Percentiles rank a stretch among this genome's conserved stretches.
These are phyloP conservation scores for Sinosuthora webbiana DNA, from an alignment of 2,113 vertebrate species.

Conservation along the genomic window DNA sequence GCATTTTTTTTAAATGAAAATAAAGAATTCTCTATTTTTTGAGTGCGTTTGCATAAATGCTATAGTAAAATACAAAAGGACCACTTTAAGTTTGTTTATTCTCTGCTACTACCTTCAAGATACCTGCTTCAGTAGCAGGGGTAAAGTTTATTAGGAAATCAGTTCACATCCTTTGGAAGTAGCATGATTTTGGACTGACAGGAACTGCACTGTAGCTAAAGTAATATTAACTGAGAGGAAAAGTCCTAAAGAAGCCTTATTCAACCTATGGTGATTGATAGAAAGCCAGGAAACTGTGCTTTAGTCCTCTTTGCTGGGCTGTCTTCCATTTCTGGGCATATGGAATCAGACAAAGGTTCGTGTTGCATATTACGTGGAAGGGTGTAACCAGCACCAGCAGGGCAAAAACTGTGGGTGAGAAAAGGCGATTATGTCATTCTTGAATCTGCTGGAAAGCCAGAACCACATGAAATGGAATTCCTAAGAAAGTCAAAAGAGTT, in stretches of 20 bases:
- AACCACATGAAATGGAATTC: conserved; percentile 32
- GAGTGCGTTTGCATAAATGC: not conserved
- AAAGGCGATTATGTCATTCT: not conserved
- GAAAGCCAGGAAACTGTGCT: not conserved
- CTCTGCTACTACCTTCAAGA: not conserved
- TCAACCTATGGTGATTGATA: not conserved
- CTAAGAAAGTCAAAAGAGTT: conserved; percentile 3
- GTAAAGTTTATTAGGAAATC: not conserved
- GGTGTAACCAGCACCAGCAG: not conserved
- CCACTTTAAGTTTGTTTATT: conserved; percentile 20
- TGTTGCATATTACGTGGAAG: not conserved
- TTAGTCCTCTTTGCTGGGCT: not conserved
- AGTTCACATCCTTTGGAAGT: not conserved
- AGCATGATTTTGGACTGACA: not conserved
- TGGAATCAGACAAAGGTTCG: not conserved
- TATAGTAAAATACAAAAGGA: not conserved
- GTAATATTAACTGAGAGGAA: not conserved
- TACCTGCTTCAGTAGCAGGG: not conserved
- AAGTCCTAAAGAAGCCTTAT: not conserved
- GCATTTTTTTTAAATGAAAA: not conserved
- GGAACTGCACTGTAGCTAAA: not conserved
- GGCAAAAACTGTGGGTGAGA: conserved; percentile 22
- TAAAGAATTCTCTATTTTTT: not conserved
- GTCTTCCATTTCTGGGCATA: conserved; percentile 36
- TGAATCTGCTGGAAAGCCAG: conserved; percentile 29